A percentile compares a stretch with the other conserved stretches of the same genome.
phyloP scores from a whole-genome alignment of 1,140 invertebrate species.

The Trichonephila clavipes region DNA sequence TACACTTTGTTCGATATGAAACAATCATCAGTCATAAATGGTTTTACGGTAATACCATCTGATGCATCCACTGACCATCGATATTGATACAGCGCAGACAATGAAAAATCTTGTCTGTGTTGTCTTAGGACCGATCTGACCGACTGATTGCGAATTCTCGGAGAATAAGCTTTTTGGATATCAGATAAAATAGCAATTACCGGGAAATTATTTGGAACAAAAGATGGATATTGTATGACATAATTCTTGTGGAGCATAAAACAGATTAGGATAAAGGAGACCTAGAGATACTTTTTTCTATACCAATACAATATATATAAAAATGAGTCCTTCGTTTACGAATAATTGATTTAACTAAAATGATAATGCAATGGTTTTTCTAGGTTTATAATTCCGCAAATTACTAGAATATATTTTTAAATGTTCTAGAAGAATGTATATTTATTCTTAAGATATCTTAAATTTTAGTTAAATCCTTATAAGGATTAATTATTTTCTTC shows the following conservation, averaged over 20 bases:
- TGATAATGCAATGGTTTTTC: not conserved
- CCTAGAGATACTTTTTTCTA: not conserved
- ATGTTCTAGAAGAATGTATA: too few species aligned
- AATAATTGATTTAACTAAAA: not conserved
- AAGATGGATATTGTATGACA: not conserved
- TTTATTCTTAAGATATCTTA: too few species aligned
- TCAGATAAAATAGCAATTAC: conserved; percentile 21
- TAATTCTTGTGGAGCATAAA: not conserved
- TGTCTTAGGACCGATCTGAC: not conserved
- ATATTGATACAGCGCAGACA: not conserved
- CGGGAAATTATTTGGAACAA: conserved; percentile 23
- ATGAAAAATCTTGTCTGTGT: not conserved
- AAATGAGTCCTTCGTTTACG: too few species aligned
- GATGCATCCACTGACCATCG: not conserved
- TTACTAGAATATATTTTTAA: too few species aligned
- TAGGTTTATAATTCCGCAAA: too few species aligned
- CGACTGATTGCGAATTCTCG: not conserved
- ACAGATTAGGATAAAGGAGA: not conserved
- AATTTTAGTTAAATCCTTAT: too few species aligned
- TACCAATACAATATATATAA: too few species aligned
- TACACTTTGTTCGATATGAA: not conserved
- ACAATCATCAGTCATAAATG: not conserved
- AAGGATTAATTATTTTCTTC: too few species aligned
- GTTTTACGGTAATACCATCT: not conserved
- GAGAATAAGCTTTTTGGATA: not conserved